phyloP scores from a whole-genome alignment of 1,140 invertebrate genomes.

The Campoletis sonorensis region DNA sequence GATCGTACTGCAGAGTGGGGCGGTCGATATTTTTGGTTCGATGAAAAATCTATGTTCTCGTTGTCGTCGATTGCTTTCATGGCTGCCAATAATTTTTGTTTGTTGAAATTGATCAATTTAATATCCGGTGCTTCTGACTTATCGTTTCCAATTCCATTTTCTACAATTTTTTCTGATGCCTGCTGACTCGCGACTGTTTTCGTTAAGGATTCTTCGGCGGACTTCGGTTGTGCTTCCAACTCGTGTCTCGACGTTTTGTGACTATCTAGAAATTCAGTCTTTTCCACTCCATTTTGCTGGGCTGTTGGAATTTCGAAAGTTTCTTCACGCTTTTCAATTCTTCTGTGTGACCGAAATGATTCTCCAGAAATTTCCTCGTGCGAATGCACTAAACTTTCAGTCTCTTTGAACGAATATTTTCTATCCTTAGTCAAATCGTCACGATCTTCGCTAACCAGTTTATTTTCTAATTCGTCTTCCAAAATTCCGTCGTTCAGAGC shows the following conservation, averaged over 20 bases:
- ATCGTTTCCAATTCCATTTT: slow-evolving; percentile 56
- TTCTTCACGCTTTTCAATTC: not conserved
- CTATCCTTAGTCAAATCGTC: slow-evolving; percentile 44
- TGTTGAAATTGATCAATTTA: slow-evolving; percentile 73
- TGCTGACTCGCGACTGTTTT: slow-evolving; percentile 34
- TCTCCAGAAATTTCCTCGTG: not conserved
- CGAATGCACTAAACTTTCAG: not conserved
- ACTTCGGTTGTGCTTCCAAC: not conserved
- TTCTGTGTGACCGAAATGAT: not conserved
- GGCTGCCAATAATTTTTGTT: slow-evolving; percentile 80
- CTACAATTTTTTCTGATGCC: not conserved
- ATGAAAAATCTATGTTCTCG: slow-evolving; percentile 74
- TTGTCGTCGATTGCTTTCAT: slow-evolving; percentile 82
- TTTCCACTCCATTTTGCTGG: slow-evolving; percentile 19
- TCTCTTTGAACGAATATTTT: slow-evolving; percentile 17
- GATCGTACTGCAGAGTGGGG: slow-evolving; percentile 58
- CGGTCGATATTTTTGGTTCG: slow-evolving; percentile 59
- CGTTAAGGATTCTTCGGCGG: not conserved
- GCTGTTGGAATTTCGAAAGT: slow-evolving; percentile 8
- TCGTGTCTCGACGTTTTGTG: not conserved
- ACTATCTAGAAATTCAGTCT: slow-evolving; percentile 10
- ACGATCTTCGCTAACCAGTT: not conserved
- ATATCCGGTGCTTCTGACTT: slow-evolving; percentile 55
- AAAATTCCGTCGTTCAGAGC: slow-evolving; percentile 30
- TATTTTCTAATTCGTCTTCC: slow-evolving; percentile 18